Percentiles rank a stretch among this genome's conserved stretches.
phyloP scores from a whole-genome alignment of 2,113 vertebrate species.

The Ceratotherium simum region DNA sequence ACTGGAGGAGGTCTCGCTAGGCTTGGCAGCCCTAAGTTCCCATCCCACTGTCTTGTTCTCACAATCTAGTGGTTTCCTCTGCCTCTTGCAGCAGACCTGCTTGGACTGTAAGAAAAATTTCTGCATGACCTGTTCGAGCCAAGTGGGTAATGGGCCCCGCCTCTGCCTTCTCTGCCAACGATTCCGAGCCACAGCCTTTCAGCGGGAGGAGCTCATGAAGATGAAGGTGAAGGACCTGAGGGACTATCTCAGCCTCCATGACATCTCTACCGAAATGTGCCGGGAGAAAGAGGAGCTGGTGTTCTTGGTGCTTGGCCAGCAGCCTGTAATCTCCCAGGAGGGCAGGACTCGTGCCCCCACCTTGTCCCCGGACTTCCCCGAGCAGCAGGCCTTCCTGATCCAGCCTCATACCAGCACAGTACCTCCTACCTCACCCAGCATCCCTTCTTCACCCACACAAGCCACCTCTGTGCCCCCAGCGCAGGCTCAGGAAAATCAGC shows the following conservation, averaged over 20 bases:
- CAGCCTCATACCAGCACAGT: slow-evolving; percentile 65
- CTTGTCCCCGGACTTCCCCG: slow-evolving; percentile 66
- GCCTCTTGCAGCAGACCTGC: slow-evolving; percentile 90
- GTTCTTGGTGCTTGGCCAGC: slow-evolving; percentile 93
- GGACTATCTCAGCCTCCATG: slow-evolving; percentile 95
- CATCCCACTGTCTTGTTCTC: neutral
- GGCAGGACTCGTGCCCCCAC: slow-evolving; percentile 79
- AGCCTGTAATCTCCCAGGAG: slow-evolving; percentile 83
- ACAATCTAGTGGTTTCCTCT: neutral
- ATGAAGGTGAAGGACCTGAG: slow-evolving; percentile 98
- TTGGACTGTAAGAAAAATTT: slow-evolving; percentile 95
- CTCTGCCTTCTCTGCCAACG: slow-evolving; percentile 96
- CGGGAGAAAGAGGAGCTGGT: slow-evolving; percentile 98
- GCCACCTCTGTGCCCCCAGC: slow-evolving; percentile 66
- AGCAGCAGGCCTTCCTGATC: slow-evolving; percentile 83
- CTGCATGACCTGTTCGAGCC: slow-evolving; percentile 90
- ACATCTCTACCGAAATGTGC: slow-evolving; percentile 94
- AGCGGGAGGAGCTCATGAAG: slow-evolving; percentile 95
- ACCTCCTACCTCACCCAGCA: slow-evolving; percentile 83
- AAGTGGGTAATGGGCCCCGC: slow-evolving; percentile 88
- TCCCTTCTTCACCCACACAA: slow-evolving; percentile 70
- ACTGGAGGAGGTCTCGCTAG: neutral
- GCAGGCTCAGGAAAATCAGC: slow-evolving; percentile 82
- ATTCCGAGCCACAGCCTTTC: slow-evolving; percentile 92
- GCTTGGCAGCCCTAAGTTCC: neutral